phyloP scores from a whole-genome alignment of 2,888 invertebrate genomes.

The Galeopsomyia nigrocyanea region DNA sequence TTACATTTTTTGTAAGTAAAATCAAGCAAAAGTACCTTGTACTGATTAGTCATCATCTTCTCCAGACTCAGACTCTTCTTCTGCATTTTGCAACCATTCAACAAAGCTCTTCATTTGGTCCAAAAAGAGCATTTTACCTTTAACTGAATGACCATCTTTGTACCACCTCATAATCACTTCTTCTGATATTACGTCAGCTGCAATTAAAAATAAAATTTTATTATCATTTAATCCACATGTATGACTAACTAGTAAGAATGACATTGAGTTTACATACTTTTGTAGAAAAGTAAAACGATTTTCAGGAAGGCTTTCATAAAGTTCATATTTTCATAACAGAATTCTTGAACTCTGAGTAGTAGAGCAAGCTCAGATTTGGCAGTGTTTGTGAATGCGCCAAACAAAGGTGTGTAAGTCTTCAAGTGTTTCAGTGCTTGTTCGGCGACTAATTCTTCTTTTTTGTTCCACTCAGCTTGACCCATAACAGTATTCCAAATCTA shows the following conservation, averaged over 20 bases:
- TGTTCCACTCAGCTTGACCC: constrained; percentile 98
- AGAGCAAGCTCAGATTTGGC: constrained; percentile 90
- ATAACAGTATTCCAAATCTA: constrained; percentile 96
- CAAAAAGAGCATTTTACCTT: constrained; percentile 97
- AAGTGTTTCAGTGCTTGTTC: constrained; percentile 95
- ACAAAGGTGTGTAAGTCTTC: constrained; percentile 87
- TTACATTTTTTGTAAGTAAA: too few species aligned
- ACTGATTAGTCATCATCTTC: constrained; percentile 70
- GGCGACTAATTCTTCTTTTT: constrained; percentile 96
- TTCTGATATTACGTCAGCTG: constrained; percentile 93
- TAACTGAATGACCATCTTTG: constrained; percentile 91
- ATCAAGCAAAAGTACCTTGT: constrained; percentile 35
- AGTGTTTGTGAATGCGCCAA: constrained; percentile 88
- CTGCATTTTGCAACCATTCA: constrained; percentile 97
- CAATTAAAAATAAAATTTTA: constrained; percentile 53
- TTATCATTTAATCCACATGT: not conserved
- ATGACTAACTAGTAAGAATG: constrained; percentile 8
- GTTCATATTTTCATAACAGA: constrained; percentile 98
- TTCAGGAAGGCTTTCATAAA: constrained; percentile 99
- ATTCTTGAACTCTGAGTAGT: constrained; percentile 94
- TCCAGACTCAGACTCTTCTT: constrained; percentile 83
- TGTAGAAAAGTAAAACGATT: constrained; percentile 95
- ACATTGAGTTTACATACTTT: constrained; percentile 74
- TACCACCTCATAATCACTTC: constrained; percentile 97
- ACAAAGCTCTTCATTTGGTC: constrained; percentile 98